Percentiles rank a stretch among this genome's conserved stretches.
These are phyloP conservation scores for Bubo bubo DNA, from an alignment of 2,113 vertebrate genomes.

Conservation along the genomic window DNA sequence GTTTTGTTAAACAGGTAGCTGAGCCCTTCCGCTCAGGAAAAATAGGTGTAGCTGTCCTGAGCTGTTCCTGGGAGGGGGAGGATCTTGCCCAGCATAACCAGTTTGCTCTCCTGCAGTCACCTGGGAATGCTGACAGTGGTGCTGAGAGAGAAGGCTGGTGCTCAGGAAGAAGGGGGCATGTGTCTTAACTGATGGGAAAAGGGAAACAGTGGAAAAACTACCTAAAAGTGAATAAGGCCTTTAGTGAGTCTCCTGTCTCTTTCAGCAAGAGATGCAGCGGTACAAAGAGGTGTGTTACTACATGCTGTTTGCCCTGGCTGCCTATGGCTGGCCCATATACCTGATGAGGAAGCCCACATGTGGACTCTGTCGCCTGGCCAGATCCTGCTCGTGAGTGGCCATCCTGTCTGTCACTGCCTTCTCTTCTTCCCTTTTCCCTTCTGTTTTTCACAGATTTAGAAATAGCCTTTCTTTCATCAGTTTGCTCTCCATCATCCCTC, in stretches of 20 bases:
- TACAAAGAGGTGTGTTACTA: conserved; percentile 99
- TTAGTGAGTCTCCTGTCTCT: conserved; percentile 20
- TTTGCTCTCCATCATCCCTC: neutral
- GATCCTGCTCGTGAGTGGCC: conserved; percentile 93
- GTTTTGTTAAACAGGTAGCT: neutral
- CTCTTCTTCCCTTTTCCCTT: neutral
- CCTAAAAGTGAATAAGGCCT: neutral
- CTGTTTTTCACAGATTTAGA: neutral
- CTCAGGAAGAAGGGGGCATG: neutral
- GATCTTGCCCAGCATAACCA: neutral
- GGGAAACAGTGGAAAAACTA: neutral
- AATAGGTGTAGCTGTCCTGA: rapidly evolving
- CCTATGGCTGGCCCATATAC: conserved; percentile 99
- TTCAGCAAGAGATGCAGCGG: conserved; percentile 93
- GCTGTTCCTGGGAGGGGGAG: neutral
- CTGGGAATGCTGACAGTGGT: neutral
- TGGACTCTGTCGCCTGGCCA: conserved; percentile 91
- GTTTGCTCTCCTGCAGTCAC: neutral
- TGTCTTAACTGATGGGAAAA: neutral
- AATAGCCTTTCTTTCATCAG: neutral
- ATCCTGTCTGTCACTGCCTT: neutral
- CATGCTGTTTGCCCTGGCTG: conserved; percentile 97
- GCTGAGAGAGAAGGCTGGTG: neutral
- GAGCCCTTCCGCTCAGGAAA: neutral
- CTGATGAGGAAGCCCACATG: conserved; percentile 96